phyloP scores from a whole-genome alignment of 2,888 invertebrate genomes.

The Beris chalybata region DNA sequence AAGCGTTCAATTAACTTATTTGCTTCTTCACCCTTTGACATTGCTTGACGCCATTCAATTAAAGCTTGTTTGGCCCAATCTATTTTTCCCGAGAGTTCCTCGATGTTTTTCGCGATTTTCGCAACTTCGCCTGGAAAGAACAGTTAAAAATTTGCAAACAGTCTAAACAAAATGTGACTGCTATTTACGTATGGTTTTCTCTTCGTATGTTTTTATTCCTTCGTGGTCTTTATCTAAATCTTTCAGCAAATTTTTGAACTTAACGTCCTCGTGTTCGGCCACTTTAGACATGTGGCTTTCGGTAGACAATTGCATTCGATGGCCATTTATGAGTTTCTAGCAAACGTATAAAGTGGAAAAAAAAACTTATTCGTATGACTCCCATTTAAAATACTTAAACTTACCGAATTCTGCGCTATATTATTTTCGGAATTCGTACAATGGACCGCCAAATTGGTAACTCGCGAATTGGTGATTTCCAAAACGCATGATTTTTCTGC shows the following conservation, averaged over 20 bases:
- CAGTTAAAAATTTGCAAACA: neutral
- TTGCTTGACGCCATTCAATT: slow-evolving; percentile 71
- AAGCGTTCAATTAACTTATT: slow-evolving; percentile 72
- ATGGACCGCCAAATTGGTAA: slow-evolving; percentile 58
- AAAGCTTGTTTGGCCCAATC: slow-evolving; percentile 65
- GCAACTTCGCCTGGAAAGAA: slow-evolving; percentile 57
- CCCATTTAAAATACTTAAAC: slow-evolving; percentile 13
- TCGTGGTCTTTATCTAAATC: slow-evolving; percentile 46
- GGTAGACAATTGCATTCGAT: slow-evolving; percentile 68
- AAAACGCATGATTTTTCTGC: slow-evolving; percentile 55
- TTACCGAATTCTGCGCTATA: slow-evolving; percentile 61
- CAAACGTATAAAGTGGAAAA: slow-evolving; percentile 35
- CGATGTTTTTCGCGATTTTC: slow-evolving; percentile 63
- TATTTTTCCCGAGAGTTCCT: slow-evolving; percentile 66
- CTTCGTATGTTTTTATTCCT: slow-evolving; percentile 45
- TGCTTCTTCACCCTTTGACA: slow-evolving; percentile 69
- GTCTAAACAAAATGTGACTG: neutral
- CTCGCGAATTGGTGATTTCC: slow-evolving; percentile 57
- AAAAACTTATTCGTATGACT: neutral
- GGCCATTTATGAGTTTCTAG: slow-evolving; percentile 65
- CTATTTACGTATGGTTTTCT: slow-evolving; percentile 48
- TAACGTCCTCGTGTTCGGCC: slow-evolving; percentile 54
- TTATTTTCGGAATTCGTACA: slow-evolving; percentile 59
- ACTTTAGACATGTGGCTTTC: slow-evolving; percentile 62
- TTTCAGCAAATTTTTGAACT: slow-evolving; percentile 47